A percentile compares a stretch with the other conserved stretches of the same genome.
phyloP scores from a whole-genome alignment of 1,140 invertebrate genomes.

The Idris sp. region DNA sequence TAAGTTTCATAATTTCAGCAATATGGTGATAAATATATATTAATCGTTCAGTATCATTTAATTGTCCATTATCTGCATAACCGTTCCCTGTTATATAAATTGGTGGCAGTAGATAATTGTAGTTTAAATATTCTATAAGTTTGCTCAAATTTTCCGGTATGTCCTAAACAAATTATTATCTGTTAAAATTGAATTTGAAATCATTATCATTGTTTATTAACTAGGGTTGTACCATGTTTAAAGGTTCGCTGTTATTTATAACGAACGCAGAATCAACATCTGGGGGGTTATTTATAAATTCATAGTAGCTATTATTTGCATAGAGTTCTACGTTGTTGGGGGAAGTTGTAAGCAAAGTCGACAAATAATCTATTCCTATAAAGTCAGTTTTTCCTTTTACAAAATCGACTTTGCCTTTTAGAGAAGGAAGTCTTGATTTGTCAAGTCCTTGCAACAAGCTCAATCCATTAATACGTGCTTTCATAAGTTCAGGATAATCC shows the following conservation, averaged over 20 bases:
- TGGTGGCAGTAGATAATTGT: constrained; percentile 73
- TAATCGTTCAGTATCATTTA: constrained; percentile 78
- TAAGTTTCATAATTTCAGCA: constrained; percentile 72
- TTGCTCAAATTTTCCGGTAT: constrained; percentile 75
- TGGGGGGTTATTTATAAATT: no score
- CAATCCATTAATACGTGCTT: constrained; percentile 71
- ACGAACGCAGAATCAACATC: no score
- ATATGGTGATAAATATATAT: constrained; percentile 70
- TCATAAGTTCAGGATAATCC: constrained; percentile 79
- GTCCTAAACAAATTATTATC: no score
- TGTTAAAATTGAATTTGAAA: no score
- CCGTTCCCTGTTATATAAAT: constrained; percentile 81
- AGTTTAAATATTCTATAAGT: constrained; percentile 75
- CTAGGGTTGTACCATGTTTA: no score
- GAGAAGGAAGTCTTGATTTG: constrained; percentile 77
- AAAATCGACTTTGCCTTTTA: constrained; percentile 72
- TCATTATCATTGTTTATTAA: no score
- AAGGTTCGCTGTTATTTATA: no score
- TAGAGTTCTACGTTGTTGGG: not conserved
- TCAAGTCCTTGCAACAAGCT: constrained; percentile 74
- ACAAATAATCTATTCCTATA: constrained; percentile 74
- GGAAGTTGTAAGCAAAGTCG: constrained; percentile 11
- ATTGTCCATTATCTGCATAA: constrained; percentile 77
- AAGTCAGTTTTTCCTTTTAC: constrained; percentile 76
- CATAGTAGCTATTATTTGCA: constrained; percentile 2